Evolutionary conservation across 2,113 vertebrate genomes (phyloP).

Genomic region (Macaca mulatta): DNA sequence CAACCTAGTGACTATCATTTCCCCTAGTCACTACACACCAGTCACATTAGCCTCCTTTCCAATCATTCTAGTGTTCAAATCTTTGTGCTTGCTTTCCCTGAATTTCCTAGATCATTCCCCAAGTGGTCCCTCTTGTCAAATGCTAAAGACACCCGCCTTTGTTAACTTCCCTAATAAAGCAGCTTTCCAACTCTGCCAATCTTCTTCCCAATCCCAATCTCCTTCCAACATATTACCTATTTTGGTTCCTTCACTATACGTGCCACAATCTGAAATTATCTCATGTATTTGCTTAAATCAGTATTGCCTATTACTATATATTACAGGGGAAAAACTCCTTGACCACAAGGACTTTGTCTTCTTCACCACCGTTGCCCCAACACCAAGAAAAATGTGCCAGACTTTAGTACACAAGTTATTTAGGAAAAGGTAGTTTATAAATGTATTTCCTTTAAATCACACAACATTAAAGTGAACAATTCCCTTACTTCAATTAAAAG

Average conservation of each 20-base stretch:
- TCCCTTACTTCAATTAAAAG: constrained; percentile 17
- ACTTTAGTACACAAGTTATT: neutral
- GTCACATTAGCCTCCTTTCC: neutral
- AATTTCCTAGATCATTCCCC: neutral
- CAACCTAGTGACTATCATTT: neutral
- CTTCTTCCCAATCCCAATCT: neutral
- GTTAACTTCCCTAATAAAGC: neutral
- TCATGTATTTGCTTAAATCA: neutral
- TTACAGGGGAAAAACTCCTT: neutral
- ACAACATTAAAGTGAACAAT: constrained; percentile 24
- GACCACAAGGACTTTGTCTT: neutral
- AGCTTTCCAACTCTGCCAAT: neutral
- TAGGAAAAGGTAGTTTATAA: constrained; percentile 15
- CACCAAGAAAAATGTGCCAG: neutral
- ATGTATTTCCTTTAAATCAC: constrained; percentile 7
- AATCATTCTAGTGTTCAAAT: neutral
- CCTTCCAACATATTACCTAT: neutral
- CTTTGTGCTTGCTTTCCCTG: neutral
- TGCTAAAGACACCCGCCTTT: neutral
- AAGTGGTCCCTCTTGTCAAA: neutral
- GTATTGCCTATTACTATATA: neutral
- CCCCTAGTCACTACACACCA: rapidly evolving
- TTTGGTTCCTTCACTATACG: neutral
- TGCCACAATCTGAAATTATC: neutral
- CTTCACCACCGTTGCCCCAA: neutral